A percentile compares a stretch with the other conserved stretches of the same genome.
Conservation (phyloP, 1,140 invertebrate genomes). For the Cheumatopsyche charites region DNA sequence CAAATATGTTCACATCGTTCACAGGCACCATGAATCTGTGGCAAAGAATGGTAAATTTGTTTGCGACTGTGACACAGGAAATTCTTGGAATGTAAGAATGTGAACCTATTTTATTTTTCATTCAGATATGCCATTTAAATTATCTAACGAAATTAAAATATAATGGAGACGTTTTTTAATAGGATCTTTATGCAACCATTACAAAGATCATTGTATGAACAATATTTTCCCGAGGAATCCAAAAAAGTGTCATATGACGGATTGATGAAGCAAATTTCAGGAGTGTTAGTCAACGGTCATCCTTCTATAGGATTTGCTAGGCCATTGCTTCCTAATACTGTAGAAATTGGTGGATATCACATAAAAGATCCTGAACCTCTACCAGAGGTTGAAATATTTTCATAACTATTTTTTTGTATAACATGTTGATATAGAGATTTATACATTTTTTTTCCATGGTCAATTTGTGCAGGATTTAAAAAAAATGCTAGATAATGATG, state of each 20-base stretch:
- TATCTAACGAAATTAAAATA: too few relatives aligned
- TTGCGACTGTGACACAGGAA: background rate
- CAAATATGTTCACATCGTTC: slow-evolving; percentile 40
- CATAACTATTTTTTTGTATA: background rate
- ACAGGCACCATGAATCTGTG: slow-evolving; percentile 31
- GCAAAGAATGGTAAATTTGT: slow-evolving; percentile 23
- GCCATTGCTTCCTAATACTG: slow-evolving; percentile 40
- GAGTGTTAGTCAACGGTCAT: slow-evolving; percentile 40
- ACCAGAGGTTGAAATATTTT: slow-evolving; percentile 37
- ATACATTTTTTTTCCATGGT: background rate
- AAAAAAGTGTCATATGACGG: slow-evolving; percentile 30
- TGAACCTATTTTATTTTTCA: background rate
- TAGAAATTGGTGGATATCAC: slow-evolving; percentile 45
- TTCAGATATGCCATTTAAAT: too few relatives aligned
- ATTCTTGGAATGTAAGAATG: background rate
- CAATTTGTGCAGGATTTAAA: slow-evolving; percentile 37
- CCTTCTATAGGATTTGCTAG: slow-evolving; percentile 36
- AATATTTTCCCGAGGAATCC: slow-evolving; percentile 39
- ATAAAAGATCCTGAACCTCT: slow-evolving; percentile 38
- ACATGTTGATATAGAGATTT: background rate
- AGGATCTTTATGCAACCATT: slow-evolving; percentile 23
- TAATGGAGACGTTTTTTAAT: background rate
- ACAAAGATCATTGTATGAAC: slow-evolving; percentile 32
- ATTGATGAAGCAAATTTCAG: slow-evolving; percentile 31
- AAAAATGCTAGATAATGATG: slow-evolving; percentile 11